Evolutionary conservation across 2,888 invertebrate species (phyloP), one percentile per base, ranked within the genome.

Genomic region (Resseliella maxima): DNA sequence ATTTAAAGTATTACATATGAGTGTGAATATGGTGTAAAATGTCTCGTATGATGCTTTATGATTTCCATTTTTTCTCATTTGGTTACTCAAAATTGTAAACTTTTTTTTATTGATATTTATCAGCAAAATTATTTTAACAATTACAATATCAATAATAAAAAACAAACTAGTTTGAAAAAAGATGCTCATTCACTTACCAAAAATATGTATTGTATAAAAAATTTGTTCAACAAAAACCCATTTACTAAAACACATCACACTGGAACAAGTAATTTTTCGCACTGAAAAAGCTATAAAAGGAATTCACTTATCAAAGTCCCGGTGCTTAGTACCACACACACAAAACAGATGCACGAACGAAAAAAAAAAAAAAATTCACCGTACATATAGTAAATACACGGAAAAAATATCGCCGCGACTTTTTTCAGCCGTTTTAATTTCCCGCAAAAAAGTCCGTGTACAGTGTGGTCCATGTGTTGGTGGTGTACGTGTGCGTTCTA

Each of bases 251-350:
- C 88, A 88, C 88, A 88, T 88, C 88, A 88, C 88, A 88, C 88
- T 88, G 87, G 87, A 86, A 88, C 88, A 87, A 88, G 87, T 87
- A 88, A 87, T 88, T 88, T 87, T 88, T 88, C 88, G 88, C 88
- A 88, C 88, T 88, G 88, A 88, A 87, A 87, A 87, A 87, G 86
- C 85, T 86, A 87, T 87, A 87, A 88, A 87, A 86, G 85, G 87
- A 87, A 86, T 88, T 87, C 87, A 87, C 86, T 87, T 87, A 87
- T 87, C 87, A 87, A 86, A 87, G 87, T 87, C 86, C 87, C 81
- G 72, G 81, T 83, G 83, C 83, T 83, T 83, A 83, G 83, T 83
- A 83, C 38, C 38, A 83, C 83, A 83, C 83, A 83, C 83, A 83
- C 83, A 83, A 83, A 83, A 83, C 83, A 83, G 38, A 83, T 38